phyloP scores from a whole-genome alignment of 2,888 invertebrate genomes.

The Branchinecta sandiegonensis region DNA sequence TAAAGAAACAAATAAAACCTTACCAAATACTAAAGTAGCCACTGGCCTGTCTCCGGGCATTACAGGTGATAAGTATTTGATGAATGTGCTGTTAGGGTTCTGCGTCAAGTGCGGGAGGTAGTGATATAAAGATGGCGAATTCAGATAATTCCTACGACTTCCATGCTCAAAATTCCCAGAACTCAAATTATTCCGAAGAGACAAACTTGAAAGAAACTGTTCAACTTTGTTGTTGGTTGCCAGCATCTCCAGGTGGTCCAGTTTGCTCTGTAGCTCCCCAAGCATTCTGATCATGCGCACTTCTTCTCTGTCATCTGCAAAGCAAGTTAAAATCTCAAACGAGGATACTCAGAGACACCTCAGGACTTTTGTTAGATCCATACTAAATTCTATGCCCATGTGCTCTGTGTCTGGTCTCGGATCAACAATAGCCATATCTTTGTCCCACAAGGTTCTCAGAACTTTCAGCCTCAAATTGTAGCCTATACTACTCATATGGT shows the following conservation, averaged over 20 bases:
- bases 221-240: background rate
- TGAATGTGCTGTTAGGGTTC: background rate
- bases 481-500: too few relatives aligned
- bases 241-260: background rate
- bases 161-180: background rate
- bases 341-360: too few relatives aligned
- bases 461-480: too few relatives aligned
- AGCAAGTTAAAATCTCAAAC: too few relatives aligned
- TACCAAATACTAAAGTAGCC: slow-evolving; percentile 15
- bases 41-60: background rate
- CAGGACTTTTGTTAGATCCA: too few relatives aligned
- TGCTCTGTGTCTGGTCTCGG: too few relatives aligned
- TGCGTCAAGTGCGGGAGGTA: background rate
- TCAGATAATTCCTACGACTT: background rate
- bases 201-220: slow-evolving; percentile 3
- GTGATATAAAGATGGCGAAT: background rate
- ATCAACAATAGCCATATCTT: too few relatives aligned
- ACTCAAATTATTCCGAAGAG: background rate
- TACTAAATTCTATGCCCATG: too few relatives aligned
- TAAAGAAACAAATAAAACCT: background rate
- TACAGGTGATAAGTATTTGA: slow-evolving; percentile 7
- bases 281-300: background rate
- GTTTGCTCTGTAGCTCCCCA: background rate
- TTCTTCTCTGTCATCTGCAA: too few relatives aligned
- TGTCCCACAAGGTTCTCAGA: too few relatives aligned